phyloP scores from a whole-genome alignment of 2,113 vertebrate species.

The Scomber colias region DNA sequence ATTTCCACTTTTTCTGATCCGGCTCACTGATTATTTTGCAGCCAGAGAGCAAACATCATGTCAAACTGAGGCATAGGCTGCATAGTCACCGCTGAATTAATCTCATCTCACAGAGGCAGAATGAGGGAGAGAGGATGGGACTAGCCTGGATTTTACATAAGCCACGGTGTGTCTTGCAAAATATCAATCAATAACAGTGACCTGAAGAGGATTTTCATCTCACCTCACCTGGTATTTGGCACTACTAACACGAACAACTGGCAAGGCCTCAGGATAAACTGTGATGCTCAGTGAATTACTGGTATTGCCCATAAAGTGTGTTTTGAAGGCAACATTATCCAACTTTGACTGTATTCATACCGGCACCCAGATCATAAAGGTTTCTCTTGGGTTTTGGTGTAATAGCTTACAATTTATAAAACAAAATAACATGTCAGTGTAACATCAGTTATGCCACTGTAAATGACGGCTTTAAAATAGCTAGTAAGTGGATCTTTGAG shows the following conservation, averaged over 20 bases:
- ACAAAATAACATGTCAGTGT: too few relatives aligned
- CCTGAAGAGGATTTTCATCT: slow-evolving; percentile 10
- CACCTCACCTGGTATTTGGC: background rate
- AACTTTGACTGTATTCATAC: too few relatives aligned
- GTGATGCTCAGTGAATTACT: background rate
- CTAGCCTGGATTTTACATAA: slow-evolving; percentile 48
- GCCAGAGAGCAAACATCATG: slow-evolving; percentile 38
- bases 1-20: slow-evolving; percentile 31
- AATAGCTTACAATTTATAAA: too few relatives aligned
- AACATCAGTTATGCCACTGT: too few relatives aligned
- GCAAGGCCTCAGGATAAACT: background rate
- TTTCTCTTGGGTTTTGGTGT: too few relatives aligned
- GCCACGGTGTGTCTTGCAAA: slow-evolving; percentile 9
- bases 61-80: slow-evolving; percentile 13
- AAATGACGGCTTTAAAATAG: too few relatives aligned
- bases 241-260: background rate
- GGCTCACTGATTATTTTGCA: slow-evolving; percentile 36
- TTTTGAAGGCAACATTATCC: too few relatives aligned
- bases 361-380: too few relatives aligned
- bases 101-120: slow-evolving; percentile 36
- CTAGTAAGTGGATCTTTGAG: too few relatives aligned
- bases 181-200: slow-evolving; percentile 1
- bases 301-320: too few relatives aligned
- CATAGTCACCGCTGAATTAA: slow-evolving; percentile 39
- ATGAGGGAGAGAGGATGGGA: slow-evolving; percentile 24